Percentiles rank a stretch among this genome's conserved stretches.
phyloP scores from a whole-genome alignment of 2,797 vertebrate genomes.

The Sebastes iracundus region DNA sequence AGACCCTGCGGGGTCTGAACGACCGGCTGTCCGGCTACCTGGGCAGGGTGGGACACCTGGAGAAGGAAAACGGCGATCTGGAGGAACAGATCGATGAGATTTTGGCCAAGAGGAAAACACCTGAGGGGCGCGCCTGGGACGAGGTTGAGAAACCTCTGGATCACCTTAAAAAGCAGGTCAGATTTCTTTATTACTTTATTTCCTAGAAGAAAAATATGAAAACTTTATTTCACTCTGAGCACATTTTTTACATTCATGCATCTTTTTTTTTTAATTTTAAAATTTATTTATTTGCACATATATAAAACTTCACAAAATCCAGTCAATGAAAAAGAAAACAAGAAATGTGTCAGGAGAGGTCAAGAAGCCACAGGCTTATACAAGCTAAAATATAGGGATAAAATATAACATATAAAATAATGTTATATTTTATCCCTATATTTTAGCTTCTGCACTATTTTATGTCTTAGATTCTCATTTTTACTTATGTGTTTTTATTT shows the following conservation, averaged over 20 bases:
- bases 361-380: no score
- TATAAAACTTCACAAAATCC: no score
- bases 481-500: no score
- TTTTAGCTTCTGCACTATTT: no score
- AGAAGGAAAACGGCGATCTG: constrained; percentile 71
- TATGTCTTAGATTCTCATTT: no score
- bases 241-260: background rate
- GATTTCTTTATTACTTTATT: background rate
- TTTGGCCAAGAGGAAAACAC: constrained; percentile 63
- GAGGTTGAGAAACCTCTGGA: constrained; percentile 74
- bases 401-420: no score
- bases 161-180: constrained; percentile 79
- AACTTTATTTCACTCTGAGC: background rate
- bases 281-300: no score
- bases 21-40: constrained; percentile 78
- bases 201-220: background rate
- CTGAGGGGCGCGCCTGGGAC: constrained; percentile 75
- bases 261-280: no score
- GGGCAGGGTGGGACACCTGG: constrained; percentile 69
- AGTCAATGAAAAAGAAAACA: no score
- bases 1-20: constrained; percentile 78
- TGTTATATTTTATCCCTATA: no score
- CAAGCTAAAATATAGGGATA: no score
- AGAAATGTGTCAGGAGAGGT: no score
- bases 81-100: constrained; percentile 73